phyloP scores from a whole-genome alignment of 2,113 vertebrate genomes.

The Ictalurus punctatus region DNA sequence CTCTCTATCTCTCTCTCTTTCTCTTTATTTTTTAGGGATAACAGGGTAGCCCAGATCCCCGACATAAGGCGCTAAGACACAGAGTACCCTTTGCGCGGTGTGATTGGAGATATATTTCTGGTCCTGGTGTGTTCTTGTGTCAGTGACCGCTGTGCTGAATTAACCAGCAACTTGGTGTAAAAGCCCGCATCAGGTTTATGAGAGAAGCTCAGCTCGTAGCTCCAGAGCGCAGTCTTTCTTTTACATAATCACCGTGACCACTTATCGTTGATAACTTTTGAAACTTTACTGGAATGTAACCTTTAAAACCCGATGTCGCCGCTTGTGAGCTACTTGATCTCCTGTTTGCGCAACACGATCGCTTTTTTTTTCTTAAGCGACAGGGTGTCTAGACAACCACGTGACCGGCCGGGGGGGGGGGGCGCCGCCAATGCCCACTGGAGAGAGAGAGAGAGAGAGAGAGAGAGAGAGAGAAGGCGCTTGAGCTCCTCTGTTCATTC shows the following conservation, averaged over 20 bases:
- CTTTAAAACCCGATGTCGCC: constrained; percentile 46
- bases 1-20: no score
- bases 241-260: constrained; percentile 27
- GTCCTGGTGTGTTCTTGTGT: neutral
- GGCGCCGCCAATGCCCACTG: constrained; percentile 82
- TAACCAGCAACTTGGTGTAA: neutral
- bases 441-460: constrained; percentile 43
- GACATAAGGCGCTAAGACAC: no score
- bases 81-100: neutral
- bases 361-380: constrained; percentile 87
- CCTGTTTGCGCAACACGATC: constrained; percentile 93
- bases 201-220: neutral
- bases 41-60: no score
- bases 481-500: constrained; percentile 55
- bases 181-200: neutral
- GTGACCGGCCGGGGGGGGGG: constrained; percentile 77
- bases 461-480: constrained; percentile 64
- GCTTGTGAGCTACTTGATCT: constrained; percentile 83
- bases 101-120: neutral
- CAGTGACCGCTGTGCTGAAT: neutral
- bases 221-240: constrained; percentile 16
- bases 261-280: constrained; percentile 34
- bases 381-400: constrained; percentile 97
- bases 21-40: neutral
- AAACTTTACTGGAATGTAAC: constrained; percentile 51